Evolutionary conservation across 2,888 invertebrate genomes (phyloP), one percentile per base, ranked within the genome.

Genomic region (Hedychridium roseum): DNA sequence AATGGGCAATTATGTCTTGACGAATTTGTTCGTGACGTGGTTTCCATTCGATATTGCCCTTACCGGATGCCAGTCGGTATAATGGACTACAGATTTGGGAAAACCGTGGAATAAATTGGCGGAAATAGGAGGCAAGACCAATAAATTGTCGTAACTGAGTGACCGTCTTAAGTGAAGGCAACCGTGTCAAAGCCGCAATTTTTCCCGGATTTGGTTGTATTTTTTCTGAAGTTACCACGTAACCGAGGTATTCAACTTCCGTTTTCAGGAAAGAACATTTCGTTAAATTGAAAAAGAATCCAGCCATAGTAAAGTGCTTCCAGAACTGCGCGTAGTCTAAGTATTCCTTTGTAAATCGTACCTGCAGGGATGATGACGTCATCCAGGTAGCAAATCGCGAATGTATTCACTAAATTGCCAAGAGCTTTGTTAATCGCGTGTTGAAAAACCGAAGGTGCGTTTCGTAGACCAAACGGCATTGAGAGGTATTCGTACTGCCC

Each of bases 391-490:
- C 42, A 36, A 15, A 54, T 32, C 2, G 39, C 42, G 12, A 27
- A 43, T 4, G 27, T 21, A 36, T 50, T 26, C 2, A 20, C 28
- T 3, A 60, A 43, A 2, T 53, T 31, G 26, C 51, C 56, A 2
- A 61, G 34, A 23, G 53, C 57, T 20, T 39, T 54, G n/a, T 36
- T 43, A 17, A 61, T 45, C 5, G 55, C 54, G n/a, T 60, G 42
- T 40, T 64, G 58, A 44, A 50, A 66, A n/a, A 59, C 60, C 9
- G 61, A 45, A 3, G 58, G 57, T 12, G 50, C 64, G 45, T 63
- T 67, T 32, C 34, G 38, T 7, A 63, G 39, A 2, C 61, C 52
- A 39, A 65, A 66, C 26, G 62, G 66, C 57, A 60, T 58, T 5
- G 40, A 48, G 9, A 57, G 21, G 37, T 49, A 63, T 37, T 61